phyloP scores from a whole-genome alignment of 2,888 invertebrate genomes.

The Nemurella pictetii region DNA sequence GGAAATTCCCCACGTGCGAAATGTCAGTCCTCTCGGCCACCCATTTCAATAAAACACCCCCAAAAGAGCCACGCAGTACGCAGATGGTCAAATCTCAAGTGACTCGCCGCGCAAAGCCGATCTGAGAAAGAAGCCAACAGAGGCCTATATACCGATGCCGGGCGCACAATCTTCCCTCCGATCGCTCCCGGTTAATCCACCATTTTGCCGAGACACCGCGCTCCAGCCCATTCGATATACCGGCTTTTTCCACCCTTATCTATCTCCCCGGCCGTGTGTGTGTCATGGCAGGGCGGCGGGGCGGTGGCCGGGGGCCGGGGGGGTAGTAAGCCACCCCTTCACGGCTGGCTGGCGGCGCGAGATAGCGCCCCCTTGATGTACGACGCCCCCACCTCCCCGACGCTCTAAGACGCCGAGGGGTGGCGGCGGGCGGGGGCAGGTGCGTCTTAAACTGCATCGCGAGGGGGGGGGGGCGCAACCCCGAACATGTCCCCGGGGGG shows the following conservation, averaged over 20 bases:
- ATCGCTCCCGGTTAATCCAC: not conserved
- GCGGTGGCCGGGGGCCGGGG: not conserved
- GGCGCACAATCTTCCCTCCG: not conserved
- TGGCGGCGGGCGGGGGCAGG: conserved; percentile 7
- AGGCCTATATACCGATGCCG: too few relatives aligned
- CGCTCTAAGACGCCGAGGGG: not conserved
- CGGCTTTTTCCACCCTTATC: conserved; percentile 10
- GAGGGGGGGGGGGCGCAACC: not conserved
- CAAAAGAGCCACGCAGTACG: too few relatives aligned
- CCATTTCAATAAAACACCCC: too few relatives aligned
- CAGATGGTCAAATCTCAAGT: too few relatives aligned
- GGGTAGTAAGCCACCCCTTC: conserved; percentile 2
- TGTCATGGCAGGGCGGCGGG: not conserved
- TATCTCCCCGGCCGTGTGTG: not conserved
- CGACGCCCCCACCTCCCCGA: not conserved
- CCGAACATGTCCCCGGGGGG: not conserved
- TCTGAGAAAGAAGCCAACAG: too few relatives aligned
- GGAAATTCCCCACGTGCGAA: too few relatives aligned
- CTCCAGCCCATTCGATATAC: too few relatives aligned
- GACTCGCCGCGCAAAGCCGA: too few relatives aligned
- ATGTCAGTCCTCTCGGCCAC: too few relatives aligned
- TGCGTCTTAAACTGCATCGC: not conserved
- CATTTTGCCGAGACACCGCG: not conserved
- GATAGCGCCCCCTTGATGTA: not conserved
- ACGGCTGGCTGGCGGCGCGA: not conserved